These are phyloP conservation scores for Abrostola triplasia DNA, from an alignment of 2,888 invertebrate genomes.

Conservation along the genomic window DNA sequence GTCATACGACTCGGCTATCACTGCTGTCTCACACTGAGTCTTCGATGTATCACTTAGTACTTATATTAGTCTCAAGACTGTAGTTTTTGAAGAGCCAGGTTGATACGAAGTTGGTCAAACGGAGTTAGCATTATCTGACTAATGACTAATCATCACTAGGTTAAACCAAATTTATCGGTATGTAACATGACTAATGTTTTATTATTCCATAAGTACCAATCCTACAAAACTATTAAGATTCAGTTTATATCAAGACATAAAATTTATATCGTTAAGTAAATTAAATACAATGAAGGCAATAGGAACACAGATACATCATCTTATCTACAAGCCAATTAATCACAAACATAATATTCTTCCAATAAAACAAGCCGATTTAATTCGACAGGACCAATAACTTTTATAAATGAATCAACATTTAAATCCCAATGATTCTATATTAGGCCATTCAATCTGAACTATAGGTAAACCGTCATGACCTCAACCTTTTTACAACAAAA, in stretches of 20 bases:
- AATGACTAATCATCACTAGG: too few species aligned
- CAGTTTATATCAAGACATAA: background rate
- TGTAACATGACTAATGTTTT: background rate
- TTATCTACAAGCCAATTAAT: conserved; percentile 7
- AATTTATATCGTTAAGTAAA: conserved; percentile 12
- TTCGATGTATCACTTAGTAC: too few species aligned
- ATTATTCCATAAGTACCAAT: background rate
- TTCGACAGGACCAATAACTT: conserved; percentile 36
- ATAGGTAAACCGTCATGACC: conserved; percentile 37
- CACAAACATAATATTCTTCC: conserved; percentile 22
- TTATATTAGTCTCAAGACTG: too few species aligned
- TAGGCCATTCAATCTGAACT: conserved; percentile 43
- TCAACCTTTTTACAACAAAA: conserved; percentile 60
- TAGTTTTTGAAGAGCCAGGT: too few species aligned
- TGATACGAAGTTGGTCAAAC: too few species aligned
- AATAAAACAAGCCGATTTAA: conserved; percentile 26
- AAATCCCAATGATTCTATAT: conserved; percentile 29
- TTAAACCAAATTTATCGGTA: too few species aligned
- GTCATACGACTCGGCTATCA: too few species aligned
- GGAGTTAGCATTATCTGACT: too few species aligned
- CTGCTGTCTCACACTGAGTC: too few species aligned
- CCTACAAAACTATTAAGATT: background rate
- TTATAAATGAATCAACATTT: conserved; percentile 28
- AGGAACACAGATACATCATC: conserved; percentile 18
- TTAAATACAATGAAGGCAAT: conserved; percentile 7